Percentiles rank a stretch among this genome's conserved stretches.
Conservation (phyloP, 2,888 invertebrate species). For the Caenorhabditis sp. region DNA sequence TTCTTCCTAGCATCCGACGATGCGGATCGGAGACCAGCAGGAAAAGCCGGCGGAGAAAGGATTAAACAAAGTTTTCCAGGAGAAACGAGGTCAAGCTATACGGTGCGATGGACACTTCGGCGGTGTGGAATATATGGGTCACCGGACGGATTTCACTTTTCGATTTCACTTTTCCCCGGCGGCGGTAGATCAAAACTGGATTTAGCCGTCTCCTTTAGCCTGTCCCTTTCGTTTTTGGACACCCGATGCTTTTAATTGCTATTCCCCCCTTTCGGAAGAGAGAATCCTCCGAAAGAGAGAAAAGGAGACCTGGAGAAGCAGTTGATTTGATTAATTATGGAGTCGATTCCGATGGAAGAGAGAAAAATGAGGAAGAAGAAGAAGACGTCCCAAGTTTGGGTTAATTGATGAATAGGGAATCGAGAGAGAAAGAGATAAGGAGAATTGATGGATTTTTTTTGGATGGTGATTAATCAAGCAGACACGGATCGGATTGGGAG, state of each 20-base stretch:
- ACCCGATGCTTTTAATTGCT: slow-evolving; percentile 32
- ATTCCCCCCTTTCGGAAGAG: not conserved
- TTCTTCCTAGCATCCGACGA: slow-evolving; percentile 31
- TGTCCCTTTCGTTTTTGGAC: slow-evolving; percentile 1
- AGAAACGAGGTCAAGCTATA: slow-evolving; percentile 25
- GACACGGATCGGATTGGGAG: not conserved
- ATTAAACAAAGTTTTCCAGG: slow-evolving; percentile 16
- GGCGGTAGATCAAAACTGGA: too few relatives aligned
- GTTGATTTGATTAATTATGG: slow-evolving; percentile 39
- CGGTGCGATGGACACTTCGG: not conserved
- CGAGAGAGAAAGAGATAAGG: slow-evolving; percentile 2
- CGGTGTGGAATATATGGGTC: slow-evolving; percentile 4
- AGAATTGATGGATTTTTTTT: not conserved
- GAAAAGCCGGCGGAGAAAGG: not conserved
- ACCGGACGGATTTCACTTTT: slow-evolving; percentile 1
- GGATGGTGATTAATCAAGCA: not conserved
- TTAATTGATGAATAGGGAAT: not conserved
- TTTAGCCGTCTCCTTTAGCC: too few relatives aligned
- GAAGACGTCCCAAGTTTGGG: not conserved
- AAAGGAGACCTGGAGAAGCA: slow-evolving; percentile 2
- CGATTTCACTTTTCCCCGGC: not conserved
- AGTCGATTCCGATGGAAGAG: too few relatives aligned
- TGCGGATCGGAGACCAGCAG: slow-evolving; percentile 33
- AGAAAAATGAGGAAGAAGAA: too few relatives aligned
- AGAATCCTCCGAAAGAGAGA: not conserved